These are phyloP conservation scores for Crotalus helleri DNA, from an alignment of 2,113 vertebrate genomes.

Conservation along the genomic window DNA sequence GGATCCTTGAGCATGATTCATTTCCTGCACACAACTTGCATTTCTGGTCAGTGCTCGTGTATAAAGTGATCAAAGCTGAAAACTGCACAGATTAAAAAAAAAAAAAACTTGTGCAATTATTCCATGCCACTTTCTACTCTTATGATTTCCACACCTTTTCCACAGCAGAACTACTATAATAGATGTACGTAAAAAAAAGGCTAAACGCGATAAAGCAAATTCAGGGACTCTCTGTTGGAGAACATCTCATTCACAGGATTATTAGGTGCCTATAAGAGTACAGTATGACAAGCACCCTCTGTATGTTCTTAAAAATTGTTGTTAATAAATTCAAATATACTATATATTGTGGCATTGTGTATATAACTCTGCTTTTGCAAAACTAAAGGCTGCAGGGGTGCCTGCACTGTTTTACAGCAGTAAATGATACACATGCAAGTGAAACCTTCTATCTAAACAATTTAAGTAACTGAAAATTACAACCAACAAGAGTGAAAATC, in stretches of 20 bases:
- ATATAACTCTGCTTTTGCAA: neutral
- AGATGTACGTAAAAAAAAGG: too few species aligned
- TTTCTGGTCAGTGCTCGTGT: neutral
- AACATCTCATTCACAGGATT: neutral
- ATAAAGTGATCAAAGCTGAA: neutral
- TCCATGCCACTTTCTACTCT: neutral
- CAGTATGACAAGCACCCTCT: neutral
- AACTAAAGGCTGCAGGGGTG: neutral
- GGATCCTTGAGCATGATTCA: accelerated
- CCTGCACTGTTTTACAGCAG: neutral
- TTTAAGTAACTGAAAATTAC: neutral
- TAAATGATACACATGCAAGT: neutral
- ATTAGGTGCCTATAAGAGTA: too few species aligned
- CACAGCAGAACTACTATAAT: neutral
- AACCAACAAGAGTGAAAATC: neutral
- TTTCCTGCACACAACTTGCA: neutral
- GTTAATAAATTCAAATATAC: neutral
- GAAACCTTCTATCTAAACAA: neutral
- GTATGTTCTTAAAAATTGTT: neutral
- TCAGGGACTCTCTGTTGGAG: accelerated
- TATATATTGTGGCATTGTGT: neutral
- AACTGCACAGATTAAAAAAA: neutral
- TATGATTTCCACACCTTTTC: neutral
- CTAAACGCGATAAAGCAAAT: neutral
- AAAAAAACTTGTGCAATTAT: neutral